Percentiles rank a stretch among this genome's conserved stretches.
Conservation (phyloP, 2,113 vertebrate species). For the Oryzias javanicus region DNA sequence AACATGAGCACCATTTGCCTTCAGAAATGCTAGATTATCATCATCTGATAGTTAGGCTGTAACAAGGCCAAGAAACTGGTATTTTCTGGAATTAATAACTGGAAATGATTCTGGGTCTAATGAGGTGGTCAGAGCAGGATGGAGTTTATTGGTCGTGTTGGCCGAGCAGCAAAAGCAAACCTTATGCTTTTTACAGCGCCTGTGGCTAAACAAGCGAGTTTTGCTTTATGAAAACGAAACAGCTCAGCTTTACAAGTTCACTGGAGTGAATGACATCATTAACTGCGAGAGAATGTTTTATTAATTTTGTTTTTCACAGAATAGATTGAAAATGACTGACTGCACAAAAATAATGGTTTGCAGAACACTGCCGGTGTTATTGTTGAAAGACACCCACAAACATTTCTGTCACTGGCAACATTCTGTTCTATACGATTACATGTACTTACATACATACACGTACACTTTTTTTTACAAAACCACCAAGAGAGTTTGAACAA, state of each 20-base stretch:
- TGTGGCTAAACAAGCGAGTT: conserved; percentile 9
- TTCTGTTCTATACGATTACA: too few species aligned
- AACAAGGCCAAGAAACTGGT: background rate
- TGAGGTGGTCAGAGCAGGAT: conserved; percentile 16
- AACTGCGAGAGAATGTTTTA: conserved; percentile 14
- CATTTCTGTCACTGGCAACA: too few species aligned
- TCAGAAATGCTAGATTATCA: background rate
- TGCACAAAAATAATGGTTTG: background rate
- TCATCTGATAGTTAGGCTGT: background rate
- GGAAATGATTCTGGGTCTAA: conserved; percentile 11
- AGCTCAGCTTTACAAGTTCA: conserved; percentile 26
- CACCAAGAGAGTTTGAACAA: conserved; percentile 7
- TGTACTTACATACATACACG: too few species aligned
- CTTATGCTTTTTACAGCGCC: conserved; percentile 1
- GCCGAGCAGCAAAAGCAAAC: conserved; percentile 7
- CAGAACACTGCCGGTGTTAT: background rate
- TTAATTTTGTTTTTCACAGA: conserved; percentile 11
- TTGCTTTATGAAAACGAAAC: conserved; percentile 15
- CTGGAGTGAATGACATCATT: conserved; percentile 24
- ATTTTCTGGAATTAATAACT: background rate
- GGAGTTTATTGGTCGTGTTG: conserved; percentile 22
- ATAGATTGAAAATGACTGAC: background rate
- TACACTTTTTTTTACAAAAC: conserved; percentile 4
- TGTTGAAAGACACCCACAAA: background rate
- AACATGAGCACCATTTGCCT: background rate